phyloP scores from a whole-genome alignment of 2,888 invertebrate species.

The Leptopilina syphax region DNA sequence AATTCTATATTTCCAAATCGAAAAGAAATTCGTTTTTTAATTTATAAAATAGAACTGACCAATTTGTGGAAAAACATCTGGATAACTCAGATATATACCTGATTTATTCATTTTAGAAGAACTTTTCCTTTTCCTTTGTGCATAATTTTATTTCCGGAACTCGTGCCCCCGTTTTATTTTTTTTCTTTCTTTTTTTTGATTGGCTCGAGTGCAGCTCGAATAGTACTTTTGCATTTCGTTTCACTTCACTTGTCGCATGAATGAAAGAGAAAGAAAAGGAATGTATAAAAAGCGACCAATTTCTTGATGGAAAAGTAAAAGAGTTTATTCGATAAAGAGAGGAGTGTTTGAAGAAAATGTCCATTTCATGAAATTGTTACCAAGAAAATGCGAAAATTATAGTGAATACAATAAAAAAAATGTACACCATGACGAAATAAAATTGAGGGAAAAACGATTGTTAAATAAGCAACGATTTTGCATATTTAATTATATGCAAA shows the following conservation, averaged over 20 bases:
- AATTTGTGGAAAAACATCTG: not conserved
- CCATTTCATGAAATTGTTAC: too few relatives aligned
- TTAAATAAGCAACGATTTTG: too few relatives aligned
- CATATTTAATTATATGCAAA: too few relatives aligned
- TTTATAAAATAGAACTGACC: too few relatives aligned
- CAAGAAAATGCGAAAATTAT: too few relatives aligned
- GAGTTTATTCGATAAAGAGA: slow-evolving; percentile 18
- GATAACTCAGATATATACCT: too few relatives aligned
- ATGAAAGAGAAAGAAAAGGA: not conserved
- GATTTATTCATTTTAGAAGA: not conserved
- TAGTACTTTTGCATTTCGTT: slow-evolving; percentile 25
- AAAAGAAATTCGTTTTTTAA: too few relatives aligned
- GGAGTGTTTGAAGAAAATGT: not conserved
- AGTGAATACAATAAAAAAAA: too few relatives aligned
- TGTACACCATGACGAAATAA: too few relatives aligned
- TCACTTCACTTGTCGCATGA: slow-evolving; percentile 24
- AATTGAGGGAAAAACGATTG: too few relatives aligned
- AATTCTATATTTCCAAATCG: too few relatives aligned
- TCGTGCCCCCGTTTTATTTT: not conserved
- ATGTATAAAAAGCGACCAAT: not conserved
- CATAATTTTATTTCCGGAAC: slow-evolving; percentile 12
- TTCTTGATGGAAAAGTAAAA: not conserved
- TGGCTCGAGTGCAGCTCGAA: slow-evolving; percentile 19
- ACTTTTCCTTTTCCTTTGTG: slow-evolving; percentile 19
- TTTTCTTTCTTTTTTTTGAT: slow-evolving; percentile 3